phyloP scores from a whole-genome alignment of 1,140 invertebrate genomes.

The Himalopsyche phryganea region DNA sequence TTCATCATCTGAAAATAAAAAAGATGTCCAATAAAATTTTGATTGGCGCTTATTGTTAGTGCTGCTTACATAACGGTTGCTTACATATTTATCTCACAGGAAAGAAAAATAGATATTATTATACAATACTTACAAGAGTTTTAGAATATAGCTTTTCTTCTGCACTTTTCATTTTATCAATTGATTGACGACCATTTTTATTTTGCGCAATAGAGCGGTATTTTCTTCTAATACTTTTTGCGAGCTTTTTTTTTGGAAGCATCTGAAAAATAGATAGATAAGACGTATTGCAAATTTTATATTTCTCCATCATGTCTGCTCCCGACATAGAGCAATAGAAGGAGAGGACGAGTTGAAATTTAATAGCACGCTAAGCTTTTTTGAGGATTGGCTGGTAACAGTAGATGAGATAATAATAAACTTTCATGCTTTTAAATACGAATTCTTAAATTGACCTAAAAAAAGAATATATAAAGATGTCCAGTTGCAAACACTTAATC shows the following conservation, averaged over 20 bases:
- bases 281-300: not conserved
- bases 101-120: not conserved
- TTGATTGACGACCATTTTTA: slow-evolving; percentile 4
- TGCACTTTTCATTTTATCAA: slow-evolving; percentile 7
- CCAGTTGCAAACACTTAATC: too few relatives aligned
- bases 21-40: not conserved
- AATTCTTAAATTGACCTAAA: too few relatives aligned
- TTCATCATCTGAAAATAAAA: slow-evolving; percentile 9
- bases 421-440: not conserved
- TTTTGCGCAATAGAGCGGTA: slow-evolving; percentile 8
- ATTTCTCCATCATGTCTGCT: not conserved
- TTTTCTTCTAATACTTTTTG: slow-evolving; percentile 3
- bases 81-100: not conserved
- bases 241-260: slow-evolving; percentile 2
- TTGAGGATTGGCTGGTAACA: too few relatives aligned
- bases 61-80: not conserved
- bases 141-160: not conserved
- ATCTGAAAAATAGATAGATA: slow-evolving; percentile 5
- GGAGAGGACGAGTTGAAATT: too few relatives aligned
- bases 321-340: not conserved
- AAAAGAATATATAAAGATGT: too few relatives aligned
- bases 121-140: not conserved
- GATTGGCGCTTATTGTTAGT: not conserved
- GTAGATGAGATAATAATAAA: not conserved
- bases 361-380: too few relatives aligned